These are phyloP conservation scores for Aspidoscelis tigris DNA, from an alignment of 2,113 vertebrate genomes.

Conservation along the genomic window DNA sequence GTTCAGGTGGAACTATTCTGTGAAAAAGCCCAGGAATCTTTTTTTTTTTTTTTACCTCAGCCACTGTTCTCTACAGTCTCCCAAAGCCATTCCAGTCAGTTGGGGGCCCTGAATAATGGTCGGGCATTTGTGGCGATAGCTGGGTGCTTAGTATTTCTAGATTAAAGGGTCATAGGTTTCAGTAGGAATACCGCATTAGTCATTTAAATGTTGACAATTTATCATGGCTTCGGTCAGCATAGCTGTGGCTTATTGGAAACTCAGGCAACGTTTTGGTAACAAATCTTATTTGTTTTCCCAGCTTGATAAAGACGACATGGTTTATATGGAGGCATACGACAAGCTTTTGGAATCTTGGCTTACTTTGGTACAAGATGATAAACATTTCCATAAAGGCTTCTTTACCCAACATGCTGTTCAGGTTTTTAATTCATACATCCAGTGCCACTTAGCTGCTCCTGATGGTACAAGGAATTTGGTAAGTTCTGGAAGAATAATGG, in stretches of 20 bases:
- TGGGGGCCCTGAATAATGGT: neutral
- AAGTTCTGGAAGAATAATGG: slow-evolving; percentile 60
- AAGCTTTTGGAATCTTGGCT: slow-evolving; percentile 97
- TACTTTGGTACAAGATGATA: slow-evolving; percentile 94
- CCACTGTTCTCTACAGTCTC: neutral
- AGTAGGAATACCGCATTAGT: no score
- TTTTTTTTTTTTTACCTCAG: no score
- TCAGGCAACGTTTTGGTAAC: slow-evolving; percentile 20
- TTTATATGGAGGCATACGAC: slow-evolving; percentile 99
- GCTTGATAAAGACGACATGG: slow-evolving; percentile 99
- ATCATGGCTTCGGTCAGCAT: no score
- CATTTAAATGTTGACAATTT: neutral
- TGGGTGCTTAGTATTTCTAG: neutral
- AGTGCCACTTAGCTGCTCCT: slow-evolving; percentile 96
- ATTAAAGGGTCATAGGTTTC: no score
- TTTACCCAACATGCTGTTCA: slow-evolving; percentile 96
- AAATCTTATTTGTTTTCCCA: slow-evolving; percentile 61
- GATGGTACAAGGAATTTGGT: slow-evolving; percentile 99
- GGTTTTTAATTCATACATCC: slow-evolving; percentile 98
- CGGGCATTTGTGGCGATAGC: neutral
- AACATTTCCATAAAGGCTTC: slow-evolving; percentile 97
- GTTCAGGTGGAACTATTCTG: no score
- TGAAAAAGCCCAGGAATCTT: neutral
- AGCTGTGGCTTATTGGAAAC: neutral
- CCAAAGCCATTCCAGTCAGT: neutral